Conservation (phyloP, 2,888 invertebrate species). For the Pterostichus madidus region DNA sequence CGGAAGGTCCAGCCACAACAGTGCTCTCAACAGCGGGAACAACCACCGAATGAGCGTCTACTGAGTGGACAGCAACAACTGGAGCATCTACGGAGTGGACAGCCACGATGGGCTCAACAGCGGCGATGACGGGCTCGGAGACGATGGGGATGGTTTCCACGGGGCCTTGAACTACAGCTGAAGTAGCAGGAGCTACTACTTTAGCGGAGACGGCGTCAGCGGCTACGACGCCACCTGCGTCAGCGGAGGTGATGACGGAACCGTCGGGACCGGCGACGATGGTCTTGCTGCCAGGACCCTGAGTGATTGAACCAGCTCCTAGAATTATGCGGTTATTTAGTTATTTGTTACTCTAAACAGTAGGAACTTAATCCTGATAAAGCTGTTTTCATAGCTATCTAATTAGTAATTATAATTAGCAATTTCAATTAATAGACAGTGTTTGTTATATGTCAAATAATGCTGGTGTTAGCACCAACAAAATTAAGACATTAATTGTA, state of each 20-base stretch:
- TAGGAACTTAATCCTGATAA: too few species aligned
- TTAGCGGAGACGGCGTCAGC: conserved; percentile 68
- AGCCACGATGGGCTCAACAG: conserved; percentile 20
- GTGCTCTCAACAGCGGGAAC: conserved; percentile 56
- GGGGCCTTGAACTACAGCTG: conserved; percentile 62
- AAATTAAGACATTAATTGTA: too few species aligned
- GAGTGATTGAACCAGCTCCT: conserved; percentile 74
- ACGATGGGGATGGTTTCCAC: conserved; percentile 48
- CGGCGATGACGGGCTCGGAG: conserved; percentile 28
- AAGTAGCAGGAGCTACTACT: conserved; percentile 68
- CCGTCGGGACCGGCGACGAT: conserved; percentile 76
- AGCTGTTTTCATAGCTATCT: too few species aligned
- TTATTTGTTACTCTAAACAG: neutral
- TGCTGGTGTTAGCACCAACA: too few species aligned
- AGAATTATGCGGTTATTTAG: neutral
- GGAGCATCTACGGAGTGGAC: conserved; percentile 40
- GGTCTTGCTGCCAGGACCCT: conserved; percentile 74
- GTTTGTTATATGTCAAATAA: too few species aligned
- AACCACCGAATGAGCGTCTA: conserved; percentile 27
- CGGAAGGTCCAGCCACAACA: conserved; percentile 62
- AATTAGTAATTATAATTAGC: too few species aligned
- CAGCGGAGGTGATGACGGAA: conserved; percentile 74
- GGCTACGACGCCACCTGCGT: conserved; percentile 69
- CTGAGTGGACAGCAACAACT: neutral
- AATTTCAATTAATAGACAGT: too few species aligned